Percentiles rank a stretch among this genome's conserved stretches.
Evolutionary conservation across 2,888 invertebrate genomes (phyloP).

Genomic region (Cheilosia pagana): DNA sequence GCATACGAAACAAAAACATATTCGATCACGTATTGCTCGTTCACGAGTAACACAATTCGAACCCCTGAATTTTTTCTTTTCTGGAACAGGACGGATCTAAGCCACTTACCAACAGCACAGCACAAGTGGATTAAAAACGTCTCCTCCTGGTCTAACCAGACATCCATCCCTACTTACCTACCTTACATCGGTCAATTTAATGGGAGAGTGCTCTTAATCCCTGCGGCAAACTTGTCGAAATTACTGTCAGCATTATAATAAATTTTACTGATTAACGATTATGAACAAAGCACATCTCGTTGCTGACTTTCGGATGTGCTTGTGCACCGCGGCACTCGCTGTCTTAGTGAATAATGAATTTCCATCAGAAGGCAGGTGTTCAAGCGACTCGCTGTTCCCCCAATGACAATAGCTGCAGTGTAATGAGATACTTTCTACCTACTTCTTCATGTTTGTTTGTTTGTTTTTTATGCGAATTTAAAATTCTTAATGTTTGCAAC

Average conservation of each 20-base stretch:
- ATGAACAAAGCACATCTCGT: conserved; percentile 23
- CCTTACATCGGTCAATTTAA: background rate
- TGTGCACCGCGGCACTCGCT: conserved; percentile 13
- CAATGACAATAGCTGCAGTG: conserved; percentile 46
- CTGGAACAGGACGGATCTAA: too few relatives aligned
- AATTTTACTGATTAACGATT: conserved; percentile 51
- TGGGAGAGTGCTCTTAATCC: conserved; percentile 7
- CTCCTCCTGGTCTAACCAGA: too few relatives aligned
- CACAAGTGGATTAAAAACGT: background rate
- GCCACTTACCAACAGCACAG: too few relatives aligned
- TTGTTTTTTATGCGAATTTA: conserved; percentile 1
- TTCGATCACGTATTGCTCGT: background rate
- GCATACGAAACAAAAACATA: too few relatives aligned
- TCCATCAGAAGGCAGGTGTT: conserved; percentile 51
- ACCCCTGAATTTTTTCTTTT: too few relatives aligned
- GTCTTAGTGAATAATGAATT: conserved; percentile 62
- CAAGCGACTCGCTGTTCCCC: conserved; percentile 9
- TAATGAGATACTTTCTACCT: conserved; percentile 29
- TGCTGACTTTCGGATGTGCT: background rate
- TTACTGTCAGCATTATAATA: conserved; percentile 18
- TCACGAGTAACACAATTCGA: background rate
- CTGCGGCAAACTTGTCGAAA: conserved; percentile 8
- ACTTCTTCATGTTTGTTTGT: background rate
- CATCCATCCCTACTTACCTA: background rate
- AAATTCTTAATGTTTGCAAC: conserved; percentile 41